Percentiles rank a stretch among this genome's conserved stretches.
These are phyloP conservation scores for Ciconia boyciana DNA, from an alignment of 2,113 vertebrate species.

Conservation along the genomic window DNA sequence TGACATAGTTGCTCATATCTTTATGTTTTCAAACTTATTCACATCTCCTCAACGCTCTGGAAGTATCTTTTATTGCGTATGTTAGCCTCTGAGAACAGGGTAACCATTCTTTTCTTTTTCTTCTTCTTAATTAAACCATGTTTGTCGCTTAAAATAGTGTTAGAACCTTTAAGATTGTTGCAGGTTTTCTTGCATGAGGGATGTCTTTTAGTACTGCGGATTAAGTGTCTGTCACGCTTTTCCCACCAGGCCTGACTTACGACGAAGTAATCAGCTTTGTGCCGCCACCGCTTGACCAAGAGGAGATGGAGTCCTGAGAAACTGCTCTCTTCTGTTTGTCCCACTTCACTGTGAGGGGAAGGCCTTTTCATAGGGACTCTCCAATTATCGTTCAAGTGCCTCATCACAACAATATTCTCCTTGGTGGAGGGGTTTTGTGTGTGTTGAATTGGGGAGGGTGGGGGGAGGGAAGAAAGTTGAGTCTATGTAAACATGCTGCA, in stretches of 20 bases:
- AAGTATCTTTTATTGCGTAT: neutral
- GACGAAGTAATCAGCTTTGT: constrained; percentile 94
- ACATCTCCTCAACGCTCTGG: neutral
- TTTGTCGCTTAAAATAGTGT: neutral
- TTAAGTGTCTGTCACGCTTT: neutral
- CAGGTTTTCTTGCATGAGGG: neutral
- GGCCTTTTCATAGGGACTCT: constrained; percentile 74
- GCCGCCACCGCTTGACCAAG: constrained; percentile 87
- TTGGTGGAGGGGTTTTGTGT: constrained; percentile 69
- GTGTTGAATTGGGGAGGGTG: constrained; percentile 10
- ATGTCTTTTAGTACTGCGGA: neutral
- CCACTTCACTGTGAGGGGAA: constrained; percentile 79
- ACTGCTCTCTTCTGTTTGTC: constrained; percentile 39
- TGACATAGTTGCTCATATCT: neutral
- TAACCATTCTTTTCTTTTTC: neutral
- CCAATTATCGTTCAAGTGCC: constrained; percentile 88
- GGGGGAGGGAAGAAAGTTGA: constrained; percentile 41
- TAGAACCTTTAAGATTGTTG: neutral
- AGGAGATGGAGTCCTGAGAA: constrained; percentile 96
- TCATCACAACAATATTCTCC: constrained; percentile 82
- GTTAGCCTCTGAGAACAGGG: neutral
- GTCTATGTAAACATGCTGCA: constrained; percentile 61
- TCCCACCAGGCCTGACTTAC: constrained; percentile 85
- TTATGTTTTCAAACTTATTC: neutral
- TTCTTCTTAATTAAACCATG: neutral